phyloP scores from a whole-genome alignment of 2,113 vertebrate species.

The Oreochromis spilurus region DNA sequence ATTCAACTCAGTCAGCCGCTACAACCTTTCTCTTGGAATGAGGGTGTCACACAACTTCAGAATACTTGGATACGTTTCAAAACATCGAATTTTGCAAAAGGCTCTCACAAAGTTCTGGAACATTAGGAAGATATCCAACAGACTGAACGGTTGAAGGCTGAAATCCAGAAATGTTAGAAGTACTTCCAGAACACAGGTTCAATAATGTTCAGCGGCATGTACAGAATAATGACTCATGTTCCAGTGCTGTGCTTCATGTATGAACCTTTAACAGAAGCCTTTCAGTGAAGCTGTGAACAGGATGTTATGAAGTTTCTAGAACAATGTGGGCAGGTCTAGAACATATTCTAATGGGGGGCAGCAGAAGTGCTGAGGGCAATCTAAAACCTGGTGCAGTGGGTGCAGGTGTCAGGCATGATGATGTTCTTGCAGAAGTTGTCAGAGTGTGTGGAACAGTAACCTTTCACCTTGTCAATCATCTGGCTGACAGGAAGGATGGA shows the following conservation, averaged over 20 bases:
- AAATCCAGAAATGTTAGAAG: not conserved
- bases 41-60: not conserved
- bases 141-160: not conserved
- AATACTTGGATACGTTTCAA: not conserved
- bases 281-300: not conserved
- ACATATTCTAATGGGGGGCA: not conserved
- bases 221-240: not conserved
- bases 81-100: not conserved
- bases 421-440: constrained; percentile 98
- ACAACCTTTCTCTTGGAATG: not conserved
- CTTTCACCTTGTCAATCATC: constrained; percentile 92
- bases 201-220: not conserved
- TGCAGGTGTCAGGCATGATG: constrained; percentile 89
- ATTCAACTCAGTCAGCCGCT: not conserved
- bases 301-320: not conserved
- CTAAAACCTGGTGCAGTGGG: constrained; percentile 89
- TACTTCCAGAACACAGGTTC: not conserved
- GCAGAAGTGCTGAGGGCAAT: not conserved
- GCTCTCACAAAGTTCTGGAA: not conserved
- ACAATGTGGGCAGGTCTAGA: not conserved
- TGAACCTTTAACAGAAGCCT: not conserved
- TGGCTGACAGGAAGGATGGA: constrained; percentile 91
- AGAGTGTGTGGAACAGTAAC: constrained; percentile 85
- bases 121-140: not conserved
- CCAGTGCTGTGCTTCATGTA: not conserved